Evolutionary conservation across 2,888 invertebrate genomes (phyloP).

Genomic region (Heteromyza rotundicornis): DNA sequence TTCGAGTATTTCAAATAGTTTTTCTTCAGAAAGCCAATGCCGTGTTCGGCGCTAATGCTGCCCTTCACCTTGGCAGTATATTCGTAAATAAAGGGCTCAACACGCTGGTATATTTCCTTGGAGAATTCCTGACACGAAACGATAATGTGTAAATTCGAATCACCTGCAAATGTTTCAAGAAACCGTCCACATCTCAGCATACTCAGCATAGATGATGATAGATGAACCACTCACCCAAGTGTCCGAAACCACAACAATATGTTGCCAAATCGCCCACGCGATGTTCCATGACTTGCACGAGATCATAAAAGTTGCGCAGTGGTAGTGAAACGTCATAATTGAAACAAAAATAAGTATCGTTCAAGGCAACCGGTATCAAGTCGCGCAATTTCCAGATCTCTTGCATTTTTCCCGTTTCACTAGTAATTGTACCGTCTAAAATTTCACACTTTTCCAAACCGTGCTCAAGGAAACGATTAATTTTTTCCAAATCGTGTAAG

Average conservation of each 20-base stretch:
- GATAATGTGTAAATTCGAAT: slow-evolving; percentile 94
- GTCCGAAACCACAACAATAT: slow-evolving; percentile 87
- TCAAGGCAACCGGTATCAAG: slow-evolving; percentile 75
- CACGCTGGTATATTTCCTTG: slow-evolving; percentile 66
- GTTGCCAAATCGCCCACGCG: slow-evolving; percentile 70
- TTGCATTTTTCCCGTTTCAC: slow-evolving; percentile 82
- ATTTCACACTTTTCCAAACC: slow-evolving; percentile 76
- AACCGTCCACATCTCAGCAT: too few species aligned
- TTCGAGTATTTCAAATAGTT: slow-evolving; percentile 82
- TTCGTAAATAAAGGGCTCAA: slow-evolving; percentile 91
- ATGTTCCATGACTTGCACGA: slow-evolving; percentile 75
- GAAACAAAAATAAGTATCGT: slow-evolving; percentile 87
- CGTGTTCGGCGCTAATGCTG: slow-evolving; percentile 96
- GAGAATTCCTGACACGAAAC: slow-evolving; percentile 73
- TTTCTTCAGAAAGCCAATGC: slow-evolving; percentile 87
- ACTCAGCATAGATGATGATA: too few species aligned
- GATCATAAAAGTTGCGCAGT: slow-evolving; percentile 78
- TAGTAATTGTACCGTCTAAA: slow-evolving; percentile 82
- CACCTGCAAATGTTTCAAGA: slow-evolving; percentile 67
- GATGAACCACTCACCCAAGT: slow-evolving; percentile 80
- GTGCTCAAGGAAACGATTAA: slow-evolving; percentile 77
- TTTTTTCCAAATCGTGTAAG: slow-evolving; percentile 86
- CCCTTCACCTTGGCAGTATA: slow-evolving; percentile 80
- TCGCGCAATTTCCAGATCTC: slow-evolving; percentile 88
- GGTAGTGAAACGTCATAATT: slow-evolving; percentile 97